A percentile compares a stretch with the other conserved stretches of the same genome.
These are phyloP conservation scores for Actinia equina DNA, from an alignment of 64 coral and sea anemone species.

Conservation along the genomic window DNA sequence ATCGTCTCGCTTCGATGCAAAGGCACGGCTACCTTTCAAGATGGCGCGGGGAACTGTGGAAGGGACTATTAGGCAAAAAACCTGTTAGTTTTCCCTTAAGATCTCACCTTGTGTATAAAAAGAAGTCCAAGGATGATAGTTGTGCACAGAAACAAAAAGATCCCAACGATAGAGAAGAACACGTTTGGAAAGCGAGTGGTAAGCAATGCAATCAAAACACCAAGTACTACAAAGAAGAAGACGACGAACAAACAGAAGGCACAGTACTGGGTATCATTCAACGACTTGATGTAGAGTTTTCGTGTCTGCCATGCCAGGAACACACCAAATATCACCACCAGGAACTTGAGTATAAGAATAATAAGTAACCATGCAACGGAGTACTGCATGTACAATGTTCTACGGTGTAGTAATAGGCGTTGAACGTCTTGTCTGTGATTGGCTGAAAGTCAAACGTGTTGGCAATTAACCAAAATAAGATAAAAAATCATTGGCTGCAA, in stretches of 20 bases:
- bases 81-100: too few relatives aligned
- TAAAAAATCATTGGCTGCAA: too few relatives aligned
- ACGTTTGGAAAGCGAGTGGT: conserved; percentile 41
- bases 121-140: conserved; percentile 66
- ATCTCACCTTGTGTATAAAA: conserved; percentile 74
- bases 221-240: conserved; percentile 24
- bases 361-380: conserved; percentile 44
- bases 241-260: conserved; percentile 68
- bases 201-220: conserved; percentile 38
- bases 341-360: conserved; percentile 49
- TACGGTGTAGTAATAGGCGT: conserved; percentile 39
- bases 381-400: conserved; percentile 62
- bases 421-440: conserved; percentile 69
- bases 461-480: background rate
- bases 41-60: too few relatives aligned
- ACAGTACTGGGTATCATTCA: conserved; percentile 85
- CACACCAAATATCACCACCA: conserved; percentile 41
- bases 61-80: too few relatives aligned
- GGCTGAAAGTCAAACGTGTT: conserved; percentile 43
- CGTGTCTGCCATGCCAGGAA: conserved; percentile 93
- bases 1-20: too few relatives aligned
- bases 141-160: conserved; percentile 46
- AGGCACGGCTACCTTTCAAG: too few relatives aligned
- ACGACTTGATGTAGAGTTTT: conserved; percentile 49
- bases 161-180: conserved; percentile 63